Evolutionary conservation across 2,113 vertebrate genomes (phyloP).

Genomic region (Oreochromis tanganicae): DNA sequence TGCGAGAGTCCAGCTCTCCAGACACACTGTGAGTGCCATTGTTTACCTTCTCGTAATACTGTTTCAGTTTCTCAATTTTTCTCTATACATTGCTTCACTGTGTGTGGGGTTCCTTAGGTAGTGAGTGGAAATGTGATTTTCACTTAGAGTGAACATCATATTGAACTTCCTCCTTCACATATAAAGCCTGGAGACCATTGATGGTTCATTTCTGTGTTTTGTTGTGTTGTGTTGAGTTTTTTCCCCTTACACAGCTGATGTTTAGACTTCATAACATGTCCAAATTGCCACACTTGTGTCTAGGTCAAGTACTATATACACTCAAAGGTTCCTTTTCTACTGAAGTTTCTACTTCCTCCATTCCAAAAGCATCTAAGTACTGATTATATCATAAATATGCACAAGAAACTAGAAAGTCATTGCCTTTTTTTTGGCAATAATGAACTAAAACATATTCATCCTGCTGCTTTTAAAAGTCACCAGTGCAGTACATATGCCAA

Average conservation of each 20-base stretch:
- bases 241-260: not conserved
- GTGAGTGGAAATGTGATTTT: not conserved
- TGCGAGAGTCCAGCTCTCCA: not conserved
- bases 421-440: not conserved
- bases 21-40: not conserved
- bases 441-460: not conserved
- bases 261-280: not conserved
- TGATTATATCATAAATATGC: not conserved
- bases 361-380: not conserved
- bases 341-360: not conserved
- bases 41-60: not conserved
- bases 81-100: not conserved
- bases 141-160: not conserved
- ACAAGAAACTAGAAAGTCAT: not conserved
- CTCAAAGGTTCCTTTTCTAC: not conserved
- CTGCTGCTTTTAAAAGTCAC: not conserved
- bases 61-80: not conserved
- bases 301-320: not conserved
- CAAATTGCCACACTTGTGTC: not conserved
- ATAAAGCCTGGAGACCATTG: not conserved
- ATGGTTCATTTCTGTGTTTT: not conserved
- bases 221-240: not conserved
- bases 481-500: not conserved
- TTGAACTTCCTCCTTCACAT: not conserved
- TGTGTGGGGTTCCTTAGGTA: not conserved